Evolutionary conservation across 2,797 vertebrate species (phyloP), one percentile per base, ranked within the genome.

Genomic region (Setipinna tenuifilis): DNA sequence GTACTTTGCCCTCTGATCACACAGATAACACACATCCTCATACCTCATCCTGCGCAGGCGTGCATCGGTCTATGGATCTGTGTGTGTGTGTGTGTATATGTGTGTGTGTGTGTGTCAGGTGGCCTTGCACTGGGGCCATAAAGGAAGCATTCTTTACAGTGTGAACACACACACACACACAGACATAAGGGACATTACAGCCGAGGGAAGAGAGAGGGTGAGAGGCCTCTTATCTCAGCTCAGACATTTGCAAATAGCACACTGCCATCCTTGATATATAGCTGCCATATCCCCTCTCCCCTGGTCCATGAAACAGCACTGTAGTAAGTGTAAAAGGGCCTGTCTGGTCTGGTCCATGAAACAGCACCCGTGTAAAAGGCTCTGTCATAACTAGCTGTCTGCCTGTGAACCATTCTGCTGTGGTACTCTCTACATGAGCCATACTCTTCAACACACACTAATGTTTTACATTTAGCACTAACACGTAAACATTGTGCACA

Each of bases 1-100:
- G 94, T 89, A 95, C 95, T 95, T 95, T 95, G 95, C 93, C 90
- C 95, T 91, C 91, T 94, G 91, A 90, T 92, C 93, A 91, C 90
- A 88, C 90, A 92, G 88, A 84, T 87, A 88, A 89, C 88, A 90
- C 85, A 78, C 91, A 81, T 89, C 89, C 88, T 89, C 90, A 87
- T 89, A 90, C 87, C 90, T 31, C 28, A 71, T 75, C 68, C 88
- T 89, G 90, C 85, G 84, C 87, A 93, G 87, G 90, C 31, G 59
- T 68, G 88, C 83, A 88, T 83, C 83, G 85, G 85, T 86, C 50
- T 87, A 82, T 87, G 62, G 87, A 84, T 82, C 65, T 85, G 83
- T 85, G 87, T 65, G 78, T 87, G 81, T 84, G 85, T 82, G 48
- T 44, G 83, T 58, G 83, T 84, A 83, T 75, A 82, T 81, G 86